Percentiles rank a stretch among this genome's conserved stretches.
Conservation (phyloP, 2,888 invertebrate species). For the Acronicta leporina region DNA sequence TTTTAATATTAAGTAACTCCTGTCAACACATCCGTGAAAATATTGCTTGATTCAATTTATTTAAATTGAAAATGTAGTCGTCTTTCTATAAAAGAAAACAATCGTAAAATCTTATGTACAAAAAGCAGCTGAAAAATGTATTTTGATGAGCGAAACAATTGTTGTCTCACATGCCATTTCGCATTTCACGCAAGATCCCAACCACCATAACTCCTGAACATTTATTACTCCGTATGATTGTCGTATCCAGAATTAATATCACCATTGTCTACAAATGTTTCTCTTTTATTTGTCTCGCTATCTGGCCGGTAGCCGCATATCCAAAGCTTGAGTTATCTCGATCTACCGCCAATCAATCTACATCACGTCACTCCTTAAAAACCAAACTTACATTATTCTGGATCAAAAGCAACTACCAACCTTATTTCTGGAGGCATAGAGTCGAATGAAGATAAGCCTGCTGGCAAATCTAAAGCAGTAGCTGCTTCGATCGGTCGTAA, state of each 20-base stretch:
- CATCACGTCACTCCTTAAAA: conserved; percentile 60
- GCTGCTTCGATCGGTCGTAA: conserved; percentile 67
- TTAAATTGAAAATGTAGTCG: conserved; percentile 29
- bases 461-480: conserved; percentile 24
- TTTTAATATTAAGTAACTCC: no score
- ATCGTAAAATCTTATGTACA: conserved; percentile 33
- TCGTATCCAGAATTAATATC: conserved; percentile 59
- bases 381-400: conserved; percentile 35
- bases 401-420: conserved; percentile 2
- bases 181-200: conserved; percentile 49
- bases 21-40: conserved; percentile 11
- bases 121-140: conserved; percentile 49
- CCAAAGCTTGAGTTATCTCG: conserved; percentile 76
- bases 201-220: conserved; percentile 54
- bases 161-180: conserved; percentile 52
- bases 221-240: conserved; percentile 59
- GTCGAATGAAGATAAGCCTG: conserved; percentile 4
- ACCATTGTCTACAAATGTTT: conserved; percentile 58
- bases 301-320: conserved; percentile 72
- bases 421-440: conserved; percentile 14
- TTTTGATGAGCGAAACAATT: conserved; percentile 48
- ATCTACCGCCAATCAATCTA: conserved; percentile 79
- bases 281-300: conserved; percentile 60
- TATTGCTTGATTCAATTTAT: conserved; percentile 17
- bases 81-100: conserved; percentile 15